Base-by-base conservation (phyloP, 2,888 invertebrate species). In the Acronicta aceris region DNA sequence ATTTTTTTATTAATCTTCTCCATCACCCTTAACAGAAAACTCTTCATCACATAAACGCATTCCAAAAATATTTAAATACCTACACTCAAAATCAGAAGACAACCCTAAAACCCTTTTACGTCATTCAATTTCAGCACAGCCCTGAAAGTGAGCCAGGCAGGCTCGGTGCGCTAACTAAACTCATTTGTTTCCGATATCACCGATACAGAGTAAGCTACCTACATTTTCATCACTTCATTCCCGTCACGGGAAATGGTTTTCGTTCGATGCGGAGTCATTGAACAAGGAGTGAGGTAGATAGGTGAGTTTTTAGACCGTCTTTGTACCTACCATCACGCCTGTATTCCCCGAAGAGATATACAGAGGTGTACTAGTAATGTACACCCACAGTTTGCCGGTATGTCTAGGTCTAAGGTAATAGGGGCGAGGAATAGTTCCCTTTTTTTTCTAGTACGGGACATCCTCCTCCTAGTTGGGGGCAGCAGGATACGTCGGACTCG, bases 151-250 rank as follows among this genome's bases (percentile, higher is more conserved):
- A 64, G 72, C 73, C 73, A 25, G 46, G 47, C 73, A 25, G 46
- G 47, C 60, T 48, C 59, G 63, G 63, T 59, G 71, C 71, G 71
- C 79, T 80, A 83, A 82, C 82, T 81, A 79, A 85, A 83, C 83
- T 84, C 84, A 83, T 85, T 85, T 85, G 81, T 85, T 84, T 79
- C 74, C 79, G 80, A 84, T 85, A 85, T 81, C 81, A 69, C 36
- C 71, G 74, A 79, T 83, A 82, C 75, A 78, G 76, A 58, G 71
- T 63, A 73, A 80, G 76, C 78, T 84, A 81, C 78, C 78, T 84
- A 81, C 78, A 83, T 85, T 84, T 81, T 79, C 83, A 76, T 80
- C 83, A 81, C 82, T 81, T 79, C 83, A 79, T 82, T 82, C 79
- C 71, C 76, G 71, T 75, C 77, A 74, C 73, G 73, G 74, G 76